These are phyloP conservation scores for Parnassius mnemosyne DNA, from an alignment of 2,888 invertebrate species.

Conservation along the genomic window DNA sequence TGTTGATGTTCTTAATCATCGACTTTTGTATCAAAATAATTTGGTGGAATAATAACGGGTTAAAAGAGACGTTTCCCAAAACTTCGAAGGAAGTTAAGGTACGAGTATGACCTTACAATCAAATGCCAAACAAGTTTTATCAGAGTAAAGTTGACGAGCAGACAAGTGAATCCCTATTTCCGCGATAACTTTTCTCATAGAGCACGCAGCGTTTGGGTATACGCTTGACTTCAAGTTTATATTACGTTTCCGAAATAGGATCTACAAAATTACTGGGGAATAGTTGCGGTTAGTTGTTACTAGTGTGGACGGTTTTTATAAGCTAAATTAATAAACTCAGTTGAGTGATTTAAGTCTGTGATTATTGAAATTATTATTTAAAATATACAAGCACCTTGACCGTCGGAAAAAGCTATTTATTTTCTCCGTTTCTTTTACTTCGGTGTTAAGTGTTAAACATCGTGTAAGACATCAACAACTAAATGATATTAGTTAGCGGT, in stretches of 20 bases:
- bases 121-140: constrained; percentile 77
- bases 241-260: constrained; percentile 13
- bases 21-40: constrained; percentile 36
- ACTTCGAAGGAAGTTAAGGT: constrained; percentile 47
- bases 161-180: constrained; percentile 73
- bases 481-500: no score
- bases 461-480: no score
- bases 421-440: no score
- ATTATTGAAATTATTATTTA: no score
- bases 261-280: neutral
- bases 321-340: constrained; percentile 1
- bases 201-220: constrained; percentile 34
- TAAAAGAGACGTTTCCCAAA: constrained; percentile 48
- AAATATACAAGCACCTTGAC: no score
- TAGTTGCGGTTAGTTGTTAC: neutral
- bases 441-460: no score
- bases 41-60: constrained; percentile 55
- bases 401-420: no score
- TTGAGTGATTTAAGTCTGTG: no score
- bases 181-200: constrained; percentile 68
- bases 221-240: constrained; percentile 17
- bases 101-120: constrained; percentile 70
- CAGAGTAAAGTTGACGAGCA: constrained; percentile 75
- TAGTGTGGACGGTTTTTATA: neutral
- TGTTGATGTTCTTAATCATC: no score